Conservation (phyloP, 2,888 invertebrate species). For the Tillus elongatus region DNA sequence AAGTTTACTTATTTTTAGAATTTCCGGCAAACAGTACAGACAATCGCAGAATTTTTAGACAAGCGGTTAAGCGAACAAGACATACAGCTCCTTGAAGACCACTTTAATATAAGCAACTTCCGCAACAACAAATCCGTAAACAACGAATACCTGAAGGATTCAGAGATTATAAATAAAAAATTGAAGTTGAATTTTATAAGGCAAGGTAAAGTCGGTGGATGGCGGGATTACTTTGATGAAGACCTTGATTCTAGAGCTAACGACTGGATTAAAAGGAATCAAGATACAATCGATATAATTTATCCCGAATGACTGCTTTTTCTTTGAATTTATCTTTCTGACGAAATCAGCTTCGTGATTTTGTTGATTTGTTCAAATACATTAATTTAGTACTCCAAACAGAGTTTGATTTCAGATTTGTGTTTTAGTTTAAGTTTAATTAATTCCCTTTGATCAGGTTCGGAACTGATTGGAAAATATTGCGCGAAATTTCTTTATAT, state of each 20-base stretch:
- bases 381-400: too few species aligned
- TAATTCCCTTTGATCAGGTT: too few species aligned
- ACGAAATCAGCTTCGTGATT: too few species aligned
- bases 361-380: too few species aligned
- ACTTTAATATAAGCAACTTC: slow-evolving; percentile 71
- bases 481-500: too few species aligned
- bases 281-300: background rate
- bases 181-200: slow-evolving; percentile 10
- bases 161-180: slow-evolving; percentile 9
- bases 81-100: slow-evolving; percentile 51
- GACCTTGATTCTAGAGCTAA: background rate
- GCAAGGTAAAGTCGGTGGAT: slow-evolving; percentile 10
- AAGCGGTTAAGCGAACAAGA: slow-evolving; percentile 51
- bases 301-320: too few species aligned
- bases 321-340: too few species aligned
- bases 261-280: background rate
- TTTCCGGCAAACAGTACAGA: too few species aligned
- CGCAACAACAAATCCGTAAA: slow-evolving; percentile 71
- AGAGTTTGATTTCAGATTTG: too few species aligned
- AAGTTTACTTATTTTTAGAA: too few species aligned
- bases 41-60: slow-evolving; percentile 52
- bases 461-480: too few species aligned
- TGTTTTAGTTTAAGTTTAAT: too few species aligned
- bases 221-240: slow-evolving; percentile 8
- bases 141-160: slow-evolving; percentile 38